Base-by-base conservation (phyloP, 2,113 vertebrate genomes). In the Cardinalis cardinalis region DNA sequence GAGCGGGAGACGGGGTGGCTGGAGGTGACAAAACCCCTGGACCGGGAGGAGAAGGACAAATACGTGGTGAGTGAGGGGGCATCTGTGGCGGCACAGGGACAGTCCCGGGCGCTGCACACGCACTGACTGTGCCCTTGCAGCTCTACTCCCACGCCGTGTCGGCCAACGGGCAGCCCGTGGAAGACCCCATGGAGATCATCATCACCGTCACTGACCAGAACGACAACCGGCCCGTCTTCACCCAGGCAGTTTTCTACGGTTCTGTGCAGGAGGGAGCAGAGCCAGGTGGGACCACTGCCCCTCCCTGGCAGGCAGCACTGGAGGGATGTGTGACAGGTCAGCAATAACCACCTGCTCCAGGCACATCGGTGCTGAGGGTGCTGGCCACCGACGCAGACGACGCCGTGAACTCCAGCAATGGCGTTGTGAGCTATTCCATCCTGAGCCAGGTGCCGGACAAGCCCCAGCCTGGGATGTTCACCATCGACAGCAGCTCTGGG, bases 131-230 rank as follows among this genome's bases (percentile, higher is more conserved):
- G 64, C 26, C 44, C 46, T 69, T 6, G 55, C 79, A 92, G 90
- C 90, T 92, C 74, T 84, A 52, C 31, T 92, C 80, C 49, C 80
- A 88, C 0, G 90, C 90, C 0, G 80, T 88, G 68, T 92, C 90
- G 0, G 79, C 64, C 64, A 71, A 92, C 0, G 98, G 97, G n/a
- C 4, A 93, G 4, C 13, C 91, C 0, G 84, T 98, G 13, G 98
- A 98, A 74, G 97, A 97, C 2, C 97, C 97, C 8, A 98, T 97
- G 96, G 98, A 98, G 72, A 97, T 98, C 41, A 85, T 97, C 82
- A 96, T 98, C 93, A 96, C 93, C 0, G 97, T 98, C 76, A 97
- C 84, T 0, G 98, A 98, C 79, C 97, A 97, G 95, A 98, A 98
- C 1, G 55, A 91, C 95, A 98, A 98, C 88, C 91, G 44, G 55